phyloP scores from a whole-genome alignment of 2,113 vertebrate species.

The Macrotis lagotis region DNA sequence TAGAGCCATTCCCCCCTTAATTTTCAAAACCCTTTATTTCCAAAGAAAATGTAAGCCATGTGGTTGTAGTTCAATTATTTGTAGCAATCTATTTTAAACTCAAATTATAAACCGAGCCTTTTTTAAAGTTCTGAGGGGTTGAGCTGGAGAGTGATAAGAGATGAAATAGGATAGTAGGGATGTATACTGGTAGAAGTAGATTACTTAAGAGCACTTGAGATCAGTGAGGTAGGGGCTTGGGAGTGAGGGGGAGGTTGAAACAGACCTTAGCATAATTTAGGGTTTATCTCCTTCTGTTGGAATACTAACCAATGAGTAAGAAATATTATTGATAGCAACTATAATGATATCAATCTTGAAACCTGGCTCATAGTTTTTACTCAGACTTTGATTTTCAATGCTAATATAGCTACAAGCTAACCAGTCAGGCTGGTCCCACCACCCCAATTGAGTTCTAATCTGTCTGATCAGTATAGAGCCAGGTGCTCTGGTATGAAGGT shows the following conservation, averaged over 20 bases:
- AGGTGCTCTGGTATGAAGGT: background rate
- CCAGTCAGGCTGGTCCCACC: background rate
- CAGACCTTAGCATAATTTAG: background rate
- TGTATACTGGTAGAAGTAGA: background rate
- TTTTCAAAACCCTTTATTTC: constrained; percentile 39
- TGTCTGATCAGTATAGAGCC: background rate
- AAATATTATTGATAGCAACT: background rate
- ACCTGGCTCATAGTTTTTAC: background rate
- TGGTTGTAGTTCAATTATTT: constrained; percentile 38
- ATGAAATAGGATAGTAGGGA: background rate
- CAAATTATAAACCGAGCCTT: background rate
- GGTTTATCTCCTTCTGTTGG: background rate
- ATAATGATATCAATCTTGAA: background rate
- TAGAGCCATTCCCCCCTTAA: background rate
- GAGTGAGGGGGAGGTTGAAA: background rate
- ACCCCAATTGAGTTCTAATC: background rate
- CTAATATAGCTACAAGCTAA: background rate
- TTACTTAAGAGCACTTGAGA: background rate
- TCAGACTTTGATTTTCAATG: background rate
- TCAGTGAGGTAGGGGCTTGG: background rate
- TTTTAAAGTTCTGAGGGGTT: background rate
- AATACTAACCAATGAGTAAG: background rate
- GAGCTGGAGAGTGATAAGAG: background rate
- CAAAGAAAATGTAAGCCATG: constrained; percentile 15
- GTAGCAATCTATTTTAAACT: background rate